Percentiles rank a stretch among this genome's conserved stretches.
These are phyloP conservation scores for Ifrita kowaldi DNA, from an alignment of 2,113 vertebrate species.

Conservation along the genomic window DNA sequence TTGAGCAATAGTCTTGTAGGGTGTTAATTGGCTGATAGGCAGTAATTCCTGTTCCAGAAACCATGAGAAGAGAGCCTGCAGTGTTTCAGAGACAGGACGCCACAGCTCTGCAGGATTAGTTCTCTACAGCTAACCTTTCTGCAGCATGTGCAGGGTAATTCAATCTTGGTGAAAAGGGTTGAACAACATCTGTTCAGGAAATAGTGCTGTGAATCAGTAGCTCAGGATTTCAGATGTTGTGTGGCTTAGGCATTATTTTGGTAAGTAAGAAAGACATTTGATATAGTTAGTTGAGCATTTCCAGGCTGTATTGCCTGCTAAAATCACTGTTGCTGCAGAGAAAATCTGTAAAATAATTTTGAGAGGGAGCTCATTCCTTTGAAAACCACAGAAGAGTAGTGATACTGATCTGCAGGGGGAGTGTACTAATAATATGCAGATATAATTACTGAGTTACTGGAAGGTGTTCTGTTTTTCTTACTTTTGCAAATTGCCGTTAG, in stretches of 20 bases:
- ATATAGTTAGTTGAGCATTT: slow-evolving; percentile 16
- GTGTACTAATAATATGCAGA: not conserved
- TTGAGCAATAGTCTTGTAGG: not conserved
- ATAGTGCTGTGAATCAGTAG: slow-evolving; percentile 24
- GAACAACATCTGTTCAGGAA: slow-evolving; percentile 55
- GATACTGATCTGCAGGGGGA: not conserved
- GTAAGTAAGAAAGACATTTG: slow-evolving; percentile 24
- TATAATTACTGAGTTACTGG: slow-evolving; percentile 26
- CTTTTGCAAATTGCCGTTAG: not conserved
- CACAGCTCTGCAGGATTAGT: not conserved
- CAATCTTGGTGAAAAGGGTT: slow-evolving; percentile 19
- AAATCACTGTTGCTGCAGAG: slow-evolving; percentile 34
- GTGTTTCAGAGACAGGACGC: not conserved
- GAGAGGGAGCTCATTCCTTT: not conserved
- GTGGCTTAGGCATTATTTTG: slow-evolving; percentile 14
- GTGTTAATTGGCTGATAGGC: not conserved
- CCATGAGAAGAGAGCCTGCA: not conserved
- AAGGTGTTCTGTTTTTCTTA: slow-evolving; percentile 16
- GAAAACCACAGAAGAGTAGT: not conserved
- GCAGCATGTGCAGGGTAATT: slow-evolving; percentile 39
- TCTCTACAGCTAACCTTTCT: slow-evolving; percentile 30
- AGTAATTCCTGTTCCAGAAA: not conserved
- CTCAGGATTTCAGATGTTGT: slow-evolving; percentile 37
- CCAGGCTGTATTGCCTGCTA: slow-evolving; percentile 14
- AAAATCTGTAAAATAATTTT: slow-evolving; percentile 46